Evolutionary conservation across 2,113 vertebrate species (phyloP), one percentile per base, ranked within the genome.

Genomic region (Numenius arquata): DNA sequence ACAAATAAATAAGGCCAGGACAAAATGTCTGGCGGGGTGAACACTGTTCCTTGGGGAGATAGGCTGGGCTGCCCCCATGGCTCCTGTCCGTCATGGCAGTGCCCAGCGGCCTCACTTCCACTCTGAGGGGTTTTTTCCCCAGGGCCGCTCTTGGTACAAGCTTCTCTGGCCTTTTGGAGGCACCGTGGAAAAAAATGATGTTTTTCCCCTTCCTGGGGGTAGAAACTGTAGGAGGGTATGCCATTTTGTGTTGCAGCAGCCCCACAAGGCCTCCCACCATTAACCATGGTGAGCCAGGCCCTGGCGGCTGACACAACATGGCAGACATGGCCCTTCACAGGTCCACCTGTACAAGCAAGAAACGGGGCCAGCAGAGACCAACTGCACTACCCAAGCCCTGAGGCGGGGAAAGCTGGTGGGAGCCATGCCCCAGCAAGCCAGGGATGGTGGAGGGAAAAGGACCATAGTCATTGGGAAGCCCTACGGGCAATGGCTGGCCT

Each of bases 51-150:
- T 14, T 20, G 23, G 53, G 77, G 53, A 85, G 59, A n/a, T 0
- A 0, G n/a, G 66, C 58, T 1, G 8, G 34, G 71, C 47, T 75
- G 41, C 41, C 34, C 58, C 77, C 0, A 0, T 1, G 7, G 23
- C 43, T 82, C 32, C 75, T n/a, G 72, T 63, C 65, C 0, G 0
- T 61, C 73, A 15, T 21, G 12, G 75, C 3, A 0, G 6, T 27
- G 56, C 40, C 70, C 4, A 2, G 36, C 0, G 0, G 70, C 56
- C 29, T 23, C 1, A 0, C 50, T 68, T 43, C 47, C 0, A 0
- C 56, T 81, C 45, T 6, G 5, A 15, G n/a, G 29, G 30, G 0
- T 1, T 41, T 47, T 58, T 15, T 34, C 6, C 13, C 40, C 11
- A 4, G n/a, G 32, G 52, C 9, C 2, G 1, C 55, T 47, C 67